A percentile compares a stretch with the other conserved stretches of the same genome.
Conservation (phyloP, 1,140 invertebrate genomes). For the Drosophila sechellia region DNA sequence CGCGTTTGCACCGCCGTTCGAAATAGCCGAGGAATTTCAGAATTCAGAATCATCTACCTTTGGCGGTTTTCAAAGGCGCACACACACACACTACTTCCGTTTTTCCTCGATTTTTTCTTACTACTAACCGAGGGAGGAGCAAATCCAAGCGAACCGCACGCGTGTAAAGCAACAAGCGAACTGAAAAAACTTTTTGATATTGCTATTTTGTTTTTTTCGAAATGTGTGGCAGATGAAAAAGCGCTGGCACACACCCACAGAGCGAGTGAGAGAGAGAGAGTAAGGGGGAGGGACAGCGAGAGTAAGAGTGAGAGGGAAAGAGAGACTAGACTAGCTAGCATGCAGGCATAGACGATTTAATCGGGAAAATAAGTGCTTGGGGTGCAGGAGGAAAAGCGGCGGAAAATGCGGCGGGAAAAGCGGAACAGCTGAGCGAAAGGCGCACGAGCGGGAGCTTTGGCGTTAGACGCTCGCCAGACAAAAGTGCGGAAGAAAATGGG, state of each 20-base stretch:
- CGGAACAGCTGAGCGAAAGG: conserved; percentile 48
- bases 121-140: not conserved
- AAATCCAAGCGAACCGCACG: conserved; percentile 67
- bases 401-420: conserved; percentile 31
- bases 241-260: conserved; percentile 35
- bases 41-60: conserved; percentile 62
- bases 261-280: conserved; percentile 11
- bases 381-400: not conserved
- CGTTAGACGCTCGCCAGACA: conserved; percentile 62
- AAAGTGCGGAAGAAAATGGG: conserved; percentile 59
- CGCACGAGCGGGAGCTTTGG: conserved; percentile 72
- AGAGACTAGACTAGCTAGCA: conserved; percentile 3
- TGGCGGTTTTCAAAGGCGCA: conserved; percentile 36
- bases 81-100: conserved; percentile 2
- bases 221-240: conserved; percentile 74
- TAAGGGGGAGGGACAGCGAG: not conserved
- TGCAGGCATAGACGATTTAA: conserved; percentile 63
- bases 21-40: conserved; percentile 56
- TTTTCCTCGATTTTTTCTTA: not conserved
- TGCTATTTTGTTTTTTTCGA: conserved; percentile 77
- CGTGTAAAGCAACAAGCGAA: conserved; percentile 81
- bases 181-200: conserved; percentile 82
- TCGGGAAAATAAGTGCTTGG: conserved; percentile 62
- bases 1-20: conserved; percentile 66
- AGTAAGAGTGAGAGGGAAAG: not conserved